Percentiles rank a stretch among this genome's conserved stretches.
Evolutionary conservation across 2,797 vertebrate species (phyloP).

Genomic region (Falco columbarius): DNA sequence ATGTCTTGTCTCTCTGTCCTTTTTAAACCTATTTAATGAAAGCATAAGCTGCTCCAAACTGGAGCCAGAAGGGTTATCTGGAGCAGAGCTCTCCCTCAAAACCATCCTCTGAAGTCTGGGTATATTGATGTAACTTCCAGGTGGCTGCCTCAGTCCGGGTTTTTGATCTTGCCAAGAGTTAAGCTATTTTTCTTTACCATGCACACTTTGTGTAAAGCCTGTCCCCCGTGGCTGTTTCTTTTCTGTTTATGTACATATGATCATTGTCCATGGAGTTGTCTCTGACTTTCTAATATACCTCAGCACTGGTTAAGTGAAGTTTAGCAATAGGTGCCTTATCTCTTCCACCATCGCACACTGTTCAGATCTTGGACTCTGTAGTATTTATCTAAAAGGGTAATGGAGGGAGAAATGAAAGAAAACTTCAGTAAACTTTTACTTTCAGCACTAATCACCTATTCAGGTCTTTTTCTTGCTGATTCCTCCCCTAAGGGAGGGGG

Average conservation of each 20-base stretch:
- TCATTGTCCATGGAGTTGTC: not conserved
- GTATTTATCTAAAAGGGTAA: not conserved
- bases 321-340: not conserved
- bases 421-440: not conserved
- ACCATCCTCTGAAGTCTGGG: not conserved
- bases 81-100: not conserved
- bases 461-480: not conserved
- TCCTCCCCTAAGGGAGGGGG: not conserved
- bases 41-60: not conserved
- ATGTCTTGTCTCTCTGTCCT: not conserved
- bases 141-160: not conserved
- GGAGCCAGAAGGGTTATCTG: not conserved
- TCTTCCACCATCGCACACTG: rapidly evolving
- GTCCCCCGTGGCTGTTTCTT: not conserved
- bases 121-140: not conserved
- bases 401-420: not conserved
- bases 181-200: not conserved
- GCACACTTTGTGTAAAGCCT: not conserved
- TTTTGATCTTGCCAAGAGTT: not conserved
- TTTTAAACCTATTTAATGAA: not conserved
- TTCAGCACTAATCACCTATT: not conserved
- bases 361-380: not conserved
- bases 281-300: not conserved
- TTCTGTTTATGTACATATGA: not conserved
- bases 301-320: not conserved